Evolutionary conservation across 2,888 invertebrate species (phyloP), one percentile per base, ranked within the genome.

Genomic region (Bedellia somnulentella): DNA sequence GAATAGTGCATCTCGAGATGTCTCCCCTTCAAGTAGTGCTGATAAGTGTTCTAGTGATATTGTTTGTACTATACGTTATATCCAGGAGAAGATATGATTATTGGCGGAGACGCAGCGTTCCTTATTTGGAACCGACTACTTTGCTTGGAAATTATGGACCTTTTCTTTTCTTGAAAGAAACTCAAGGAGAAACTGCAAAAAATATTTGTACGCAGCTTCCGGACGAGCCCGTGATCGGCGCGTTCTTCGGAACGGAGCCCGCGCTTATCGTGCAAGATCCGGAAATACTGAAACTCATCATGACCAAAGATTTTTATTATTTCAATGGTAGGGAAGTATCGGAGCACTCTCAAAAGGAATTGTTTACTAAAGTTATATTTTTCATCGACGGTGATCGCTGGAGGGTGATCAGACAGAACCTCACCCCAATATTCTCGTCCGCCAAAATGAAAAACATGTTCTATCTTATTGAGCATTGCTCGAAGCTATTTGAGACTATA

Each of bases 381-480:
- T 49, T 43, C 27, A 40, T 43, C 0, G 40, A 48, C 23, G 70
- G 70, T 0, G 59, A 67, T 36, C 36, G 40, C 2, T 68, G 70
- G 67, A 62, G 56, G 29, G 50, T 61, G 0, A 22, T 57, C 2
- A 43, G 70, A 1, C 67, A 66, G 36, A 61, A 63, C 30, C 33
- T 60, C 8, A 58, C 58, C 0, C 60, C 60, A 1, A 30, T 67
- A 0, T 71, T 67, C 37, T 52, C 68, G 1, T 51, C 59, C 0
- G 42, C 54, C 0, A 68, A 66, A 38, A 60, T 67, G 49, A 66
- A 53, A 35, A 59, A 49, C 10, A 70, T 68, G 68, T 70, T 66
- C 28, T 41, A 53, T 33, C 36, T 66, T 6, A 52, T 67, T 4
- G 45, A 50, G 27, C 47, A 51, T 5, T 56, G 57, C 29, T 33